A percentile compares a stretch with the other conserved stretches of the same genome.
Conservation (phyloP, 1,140 invertebrate species). For the Sesamia nonagrioides region DNA sequence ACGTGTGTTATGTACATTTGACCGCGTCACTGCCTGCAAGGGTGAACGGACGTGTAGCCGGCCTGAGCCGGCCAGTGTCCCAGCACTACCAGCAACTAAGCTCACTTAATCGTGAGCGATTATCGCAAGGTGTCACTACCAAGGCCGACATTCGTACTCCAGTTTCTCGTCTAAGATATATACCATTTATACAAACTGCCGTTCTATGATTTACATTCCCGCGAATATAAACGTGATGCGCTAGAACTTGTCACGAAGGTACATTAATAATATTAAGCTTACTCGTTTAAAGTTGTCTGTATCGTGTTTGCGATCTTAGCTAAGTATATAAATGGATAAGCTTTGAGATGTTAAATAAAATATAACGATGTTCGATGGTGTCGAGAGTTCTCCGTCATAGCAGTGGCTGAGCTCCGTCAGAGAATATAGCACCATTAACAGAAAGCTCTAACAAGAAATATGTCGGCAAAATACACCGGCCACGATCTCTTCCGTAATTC, state of each 20-base stretch:
- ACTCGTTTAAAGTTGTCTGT: background rate
- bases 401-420: constrained; percentile 5
- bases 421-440: constrained; percentile 48
- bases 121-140: constrained; percentile 51
- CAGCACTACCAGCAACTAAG: constrained; percentile 5
- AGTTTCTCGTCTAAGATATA: constrained; percentile 42
- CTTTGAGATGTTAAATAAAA: constrained; percentile 35
- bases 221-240: background rate
- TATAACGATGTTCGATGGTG: constrained; percentile 24
- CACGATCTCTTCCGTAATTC: constrained; percentile 51
- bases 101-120: constrained; percentile 35
- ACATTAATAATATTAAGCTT: constrained; percentile 20
- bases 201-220: constrained; percentile 39
- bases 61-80: background rate
- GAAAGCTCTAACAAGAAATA: constrained; percentile 55
- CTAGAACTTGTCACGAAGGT: background rate
- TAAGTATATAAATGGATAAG: constrained; percentile 21
- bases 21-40: constrained; percentile 15
- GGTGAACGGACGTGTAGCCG: constrained; percentile 48
- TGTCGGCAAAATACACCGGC: constrained; percentile 44
- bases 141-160: constrained; percentile 45
- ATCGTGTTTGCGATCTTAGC: background rate
- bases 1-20: constrained; percentile 37
- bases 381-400: constrained; percentile 15
- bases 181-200: constrained; percentile 24